Percentiles rank a stretch among this genome's conserved stretches.
These are phyloP conservation scores for Eupithecia exiguata DNA, from an alignment of 2,888 invertebrate genomes.

Conservation along the genomic window DNA sequence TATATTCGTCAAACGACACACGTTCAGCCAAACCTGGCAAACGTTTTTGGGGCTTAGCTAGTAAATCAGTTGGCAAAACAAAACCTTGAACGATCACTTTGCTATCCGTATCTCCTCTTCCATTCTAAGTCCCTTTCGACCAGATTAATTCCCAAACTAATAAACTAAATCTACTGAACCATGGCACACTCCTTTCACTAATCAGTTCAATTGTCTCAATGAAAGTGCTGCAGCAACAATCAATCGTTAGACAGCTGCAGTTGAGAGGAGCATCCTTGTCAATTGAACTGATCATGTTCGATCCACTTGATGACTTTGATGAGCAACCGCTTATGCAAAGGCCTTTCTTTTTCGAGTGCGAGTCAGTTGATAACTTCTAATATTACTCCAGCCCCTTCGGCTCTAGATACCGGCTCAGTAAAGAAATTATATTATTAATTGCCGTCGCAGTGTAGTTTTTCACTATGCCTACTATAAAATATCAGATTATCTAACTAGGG, in stretches of 20 bases:
- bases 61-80: background rate
- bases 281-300: constrained; percentile 22
- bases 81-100: background rate
- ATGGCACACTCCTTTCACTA: constrained; percentile 52
- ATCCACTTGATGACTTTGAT: background rate
- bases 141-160: background rate
- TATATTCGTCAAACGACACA: background rate
- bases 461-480: too few relatives aligned
- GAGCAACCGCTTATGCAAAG: background rate
- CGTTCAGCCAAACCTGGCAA: background rate
- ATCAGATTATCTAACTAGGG: too few relatives aligned
- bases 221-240: constrained; percentile 64
- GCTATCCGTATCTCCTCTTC: background rate
- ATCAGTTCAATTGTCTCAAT: constrained; percentile 76
- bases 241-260: constrained; percentile 58
- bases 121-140: background rate
- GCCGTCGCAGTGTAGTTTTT: too few relatives aligned
- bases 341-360: background rate
- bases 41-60: background rate
- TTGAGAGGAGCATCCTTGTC: constrained; percentile 46
- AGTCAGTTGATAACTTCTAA: background rate
- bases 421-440: too few relatives aligned
- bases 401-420: background rate
- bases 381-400: background rate
- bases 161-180: constrained; percentile 37